Evolutionary conservation across 2,797 vertebrate genomes (phyloP), one percentile per base, ranked within the genome.

Genomic region (Adrianichthys oophorus): DNA sequence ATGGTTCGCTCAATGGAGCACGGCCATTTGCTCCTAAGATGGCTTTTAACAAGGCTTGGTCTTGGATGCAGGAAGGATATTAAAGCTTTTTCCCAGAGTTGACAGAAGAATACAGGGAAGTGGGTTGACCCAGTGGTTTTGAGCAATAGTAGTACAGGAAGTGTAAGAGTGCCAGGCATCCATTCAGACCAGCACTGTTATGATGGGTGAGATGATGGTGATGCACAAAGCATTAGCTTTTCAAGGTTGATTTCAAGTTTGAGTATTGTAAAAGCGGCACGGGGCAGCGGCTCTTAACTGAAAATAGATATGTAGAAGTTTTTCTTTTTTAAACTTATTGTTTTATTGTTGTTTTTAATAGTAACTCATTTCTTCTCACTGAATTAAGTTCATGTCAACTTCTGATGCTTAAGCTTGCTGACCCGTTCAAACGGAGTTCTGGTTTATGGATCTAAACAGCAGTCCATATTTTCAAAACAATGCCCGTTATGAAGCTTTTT

Each of bases 91-190:
- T 92, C 88, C 89, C 86, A 91, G 84, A 90, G 84, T 73, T 89
- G 74, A 84, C 82, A 88, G 84, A 92, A 91, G 72, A 93, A 83
- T 87, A 69, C 91, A 68, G 89, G 89, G 87, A 93, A 90, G 79
- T 87, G 72, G 67, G 73, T 75, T 87, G 81, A 85, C 74, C 84
- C 86, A 65, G 68, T 63, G 74, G 82, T 87, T 91, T 86, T 86
- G 58, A 86, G 78, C 84, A 82, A 76, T 84, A 83, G 55, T 72
- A 44, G 58, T 17, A 57, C 88, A 89, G 86, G 87, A 91, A 87
- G 72, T 82, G 72, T 41, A 59, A 82, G 81, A 86, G 79, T 82
- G 67, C 72, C 67, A 74, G 66, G 78, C 73, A 68, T 83, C 63
- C 78, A 76, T 47, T 23, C 72, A 85, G 59, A 63, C 83, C 49